Percentiles rank a stretch among this genome's conserved stretches.
phyloP scores from a whole-genome alignment of 2,797 vertebrate genomes.

The Nyctibius grandis region DNA sequence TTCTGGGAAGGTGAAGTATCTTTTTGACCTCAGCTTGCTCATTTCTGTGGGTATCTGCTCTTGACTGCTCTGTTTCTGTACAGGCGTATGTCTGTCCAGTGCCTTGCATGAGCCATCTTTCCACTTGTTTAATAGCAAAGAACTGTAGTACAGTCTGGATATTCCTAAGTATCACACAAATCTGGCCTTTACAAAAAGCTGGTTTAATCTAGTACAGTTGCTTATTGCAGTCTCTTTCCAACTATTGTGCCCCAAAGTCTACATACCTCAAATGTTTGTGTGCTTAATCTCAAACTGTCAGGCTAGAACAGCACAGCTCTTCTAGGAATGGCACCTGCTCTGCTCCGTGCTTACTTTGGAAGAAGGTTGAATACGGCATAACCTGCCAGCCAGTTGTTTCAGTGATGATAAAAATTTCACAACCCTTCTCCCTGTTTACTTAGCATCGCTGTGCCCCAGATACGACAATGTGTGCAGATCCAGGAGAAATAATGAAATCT shows the following conservation, averaged over 20 bases:
- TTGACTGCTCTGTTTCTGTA: neutral
- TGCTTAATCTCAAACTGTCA: neutral
- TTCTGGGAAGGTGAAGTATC: neutral
- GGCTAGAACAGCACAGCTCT: neutral
- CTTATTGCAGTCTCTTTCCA: neutral
- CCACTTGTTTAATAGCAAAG: neutral
- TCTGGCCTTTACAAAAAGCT: neutral
- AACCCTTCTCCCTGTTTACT: constrained; percentile 28
- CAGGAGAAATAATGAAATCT: constrained; percentile 62
- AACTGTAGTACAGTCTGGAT: neutral
- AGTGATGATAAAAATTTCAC: constrained; percentile 43
- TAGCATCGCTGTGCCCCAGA: constrained; percentile 49
- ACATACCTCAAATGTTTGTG: neutral
- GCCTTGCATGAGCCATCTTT: fast-evolving
- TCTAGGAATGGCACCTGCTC: neutral
- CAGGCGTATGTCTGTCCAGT: fast-evolving
- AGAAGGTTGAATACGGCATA: neutral
- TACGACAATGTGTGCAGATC: constrained; percentile 45
- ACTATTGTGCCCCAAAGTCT: neutral
- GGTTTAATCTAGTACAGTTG: neutral
- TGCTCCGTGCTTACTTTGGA: neutral
- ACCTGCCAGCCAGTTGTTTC: constrained; percentile 30
- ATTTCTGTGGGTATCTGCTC: neutral
- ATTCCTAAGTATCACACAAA: neutral
- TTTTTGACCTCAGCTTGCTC: neutral